Evolutionary conservation across 2,797 vertebrate species (phyloP).

Genomic region (Enteromius treurensis): DNA sequence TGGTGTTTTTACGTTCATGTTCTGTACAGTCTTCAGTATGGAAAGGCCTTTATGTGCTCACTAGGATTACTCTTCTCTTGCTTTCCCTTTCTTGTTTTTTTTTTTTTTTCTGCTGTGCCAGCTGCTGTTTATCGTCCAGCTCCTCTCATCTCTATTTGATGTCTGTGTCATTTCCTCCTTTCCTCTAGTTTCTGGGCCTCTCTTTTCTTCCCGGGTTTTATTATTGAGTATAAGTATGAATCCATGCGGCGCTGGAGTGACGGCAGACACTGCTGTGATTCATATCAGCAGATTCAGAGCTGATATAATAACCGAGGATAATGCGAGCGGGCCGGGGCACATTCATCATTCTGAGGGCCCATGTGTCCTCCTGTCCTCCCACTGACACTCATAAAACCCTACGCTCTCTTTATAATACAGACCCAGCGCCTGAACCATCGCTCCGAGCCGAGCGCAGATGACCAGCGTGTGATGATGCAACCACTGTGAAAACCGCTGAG

Average conservation of each 20-base stretch:
- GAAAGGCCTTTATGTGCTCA: too few relatives aligned
- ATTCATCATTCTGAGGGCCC: slow-evolving; percentile 49
- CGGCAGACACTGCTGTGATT: slow-evolving; percentile 47
- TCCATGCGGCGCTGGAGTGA: slow-evolving; percentile 32
- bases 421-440: background rate
- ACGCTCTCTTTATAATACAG: background rate
- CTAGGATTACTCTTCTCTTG: background rate
- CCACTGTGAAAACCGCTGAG: slow-evolving; percentile 8
- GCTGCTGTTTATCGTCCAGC: background rate
- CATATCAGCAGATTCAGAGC: slow-evolving; percentile 52
- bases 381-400: slow-evolving; percentile 14
- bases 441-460: background rate
- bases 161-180: background rate
- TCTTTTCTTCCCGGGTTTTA: background rate
- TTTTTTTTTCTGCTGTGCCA: background rate
- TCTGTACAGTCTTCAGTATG: too few relatives aligned
- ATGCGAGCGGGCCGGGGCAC: slow-evolving; percentile 47
- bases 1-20: too few relatives aligned
- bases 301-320: slow-evolving; percentile 54
- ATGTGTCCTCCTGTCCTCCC: slow-evolving; percentile 37
- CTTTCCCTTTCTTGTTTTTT: background rate
- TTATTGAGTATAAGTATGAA: background rate
- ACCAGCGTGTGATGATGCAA: slow-evolving; percentile 7
- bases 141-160: slow-evolving; percentile 11
- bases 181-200: background rate